Conservation (phyloP, 1,140 invertebrate genomes). For the Drosophila baimaii region DNA sequence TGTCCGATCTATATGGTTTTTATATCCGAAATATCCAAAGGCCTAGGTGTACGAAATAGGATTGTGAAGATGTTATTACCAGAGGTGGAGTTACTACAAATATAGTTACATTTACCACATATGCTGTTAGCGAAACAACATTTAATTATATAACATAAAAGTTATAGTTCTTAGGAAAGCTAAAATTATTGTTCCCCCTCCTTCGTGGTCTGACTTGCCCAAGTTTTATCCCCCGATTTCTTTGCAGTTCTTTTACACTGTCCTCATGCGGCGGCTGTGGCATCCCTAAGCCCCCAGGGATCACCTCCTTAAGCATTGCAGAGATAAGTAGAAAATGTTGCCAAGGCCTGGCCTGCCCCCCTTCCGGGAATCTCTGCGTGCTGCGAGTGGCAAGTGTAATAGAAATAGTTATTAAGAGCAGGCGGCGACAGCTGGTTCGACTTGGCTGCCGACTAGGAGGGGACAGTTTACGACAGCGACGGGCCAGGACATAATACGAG, state of each 20-base stretch:
- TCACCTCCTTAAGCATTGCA: slow-evolving; percentile 31
- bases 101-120: neutral
- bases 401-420: slow-evolving; percentile 80
- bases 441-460: slow-evolving; percentile 54
- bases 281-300: slow-evolving; percentile 40
- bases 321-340: slow-evolving; percentile 75
- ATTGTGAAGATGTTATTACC: too few relatives aligned
- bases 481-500: slow-evolving; percentile 24
- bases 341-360: slow-evolving; percentile 57
- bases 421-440: slow-evolving; percentile 45
- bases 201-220: neutral
- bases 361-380: slow-evolving; percentile 50
- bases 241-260: neutral
- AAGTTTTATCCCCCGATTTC: neutral
- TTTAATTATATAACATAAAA: neutral
- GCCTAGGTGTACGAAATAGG: too few relatives aligned
- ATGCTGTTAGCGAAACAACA: neutral
- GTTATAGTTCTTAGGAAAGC: neutral
- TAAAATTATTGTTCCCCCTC: neutral
- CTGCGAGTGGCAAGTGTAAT: slow-evolving; percentile 74
- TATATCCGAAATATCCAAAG: neutral
- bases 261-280: slow-evolving; percentile 12
- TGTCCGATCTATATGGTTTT: neutral
- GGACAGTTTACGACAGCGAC: slow-evolving; percentile 62
- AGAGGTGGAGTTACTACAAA: too few relatives aligned